Base-by-base conservation (phyloP, 2,888 invertebrate genomes). In the Xanthia togata region DNA sequence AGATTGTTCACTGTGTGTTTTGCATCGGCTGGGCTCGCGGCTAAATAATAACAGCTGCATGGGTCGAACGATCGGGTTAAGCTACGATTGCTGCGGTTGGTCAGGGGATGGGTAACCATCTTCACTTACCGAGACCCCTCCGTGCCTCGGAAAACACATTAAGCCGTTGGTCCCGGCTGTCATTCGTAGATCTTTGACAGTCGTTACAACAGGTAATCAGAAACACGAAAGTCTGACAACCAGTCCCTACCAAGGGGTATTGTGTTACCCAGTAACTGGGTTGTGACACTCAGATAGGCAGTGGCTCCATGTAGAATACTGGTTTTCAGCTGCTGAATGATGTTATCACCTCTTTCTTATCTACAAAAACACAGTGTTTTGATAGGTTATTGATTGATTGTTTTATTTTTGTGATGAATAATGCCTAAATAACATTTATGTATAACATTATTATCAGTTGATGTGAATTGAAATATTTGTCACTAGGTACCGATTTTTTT, bases 311-410 rank as follows among this genome's bases (percentile, higher is more conserved):
- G 14, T 26, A 17, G 17, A 14, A 59, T 59, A 38, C n/a, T 53
- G 38, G 38, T 26, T 8, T 55, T 41, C 26, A 20, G 20, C 26
- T 26, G 11, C n/a, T 9, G 11, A 1, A 26, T 20, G 20, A 26
- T 26, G 20, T 38, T 38, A 55, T 60, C 41, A 44, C 44, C 23
- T 31, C 41, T 26, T 57, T 31, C 41, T 26, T 57, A 68, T 59
- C 63, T 23, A 55, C 17, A 53, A 50, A 38, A 55, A 17, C 41
- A 55, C 14, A 41, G 57, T 55, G 31, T 44, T 70, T 50, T 65
- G 44, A 23, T 47, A n/a, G 41, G 4, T 63, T 53, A 59, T 47
- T 70, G 57, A 80, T 59, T 47, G 70, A 81, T 81, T 14, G 65
- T 68, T 70, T 41, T 74, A 35, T 79, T 70, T 74, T 60, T 60